Evolutionary conservation across 1,140 invertebrate species (phyloP).

Genomic region (Hycleus phaleratus): DNA sequence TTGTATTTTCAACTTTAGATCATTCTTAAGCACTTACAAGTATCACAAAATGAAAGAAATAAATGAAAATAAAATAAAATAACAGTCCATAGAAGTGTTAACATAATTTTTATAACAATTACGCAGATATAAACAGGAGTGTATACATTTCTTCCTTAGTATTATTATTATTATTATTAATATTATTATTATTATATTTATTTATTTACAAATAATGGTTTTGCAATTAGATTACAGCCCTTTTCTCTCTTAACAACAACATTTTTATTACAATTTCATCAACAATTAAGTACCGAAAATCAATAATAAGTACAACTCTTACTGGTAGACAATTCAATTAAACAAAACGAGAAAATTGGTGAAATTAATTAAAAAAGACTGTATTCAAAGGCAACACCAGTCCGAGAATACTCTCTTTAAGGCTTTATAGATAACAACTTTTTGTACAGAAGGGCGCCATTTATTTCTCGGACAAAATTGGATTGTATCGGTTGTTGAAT

Average conservation of each 20-base stretch:
- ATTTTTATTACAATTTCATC: conserved; percentile 4
- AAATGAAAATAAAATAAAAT: conserved; percentile 16
- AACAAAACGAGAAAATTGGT: neutral
- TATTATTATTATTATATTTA: conserved; percentile 10
- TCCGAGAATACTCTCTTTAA: conserved; percentile 8
- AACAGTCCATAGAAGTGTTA: conserved; percentile 23
- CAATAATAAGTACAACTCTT: neutral
- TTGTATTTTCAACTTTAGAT: conserved; percentile 4
- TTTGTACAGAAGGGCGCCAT: conserved; percentile 9
- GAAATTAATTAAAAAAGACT: conserved; percentile 9
- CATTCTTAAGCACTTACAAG: conserved; percentile 7
- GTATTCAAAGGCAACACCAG: conserved; percentile 10
- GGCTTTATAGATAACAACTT: conserved; percentile 10
- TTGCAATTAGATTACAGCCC: conserved; percentile 16
- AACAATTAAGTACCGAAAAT: conserved; percentile 7
- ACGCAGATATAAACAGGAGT: conserved; percentile 26
- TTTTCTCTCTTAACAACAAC: conserved; percentile 11
- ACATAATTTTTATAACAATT: conserved; percentile 23
- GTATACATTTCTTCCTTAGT: conserved; percentile 8
- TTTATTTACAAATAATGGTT: conserved; percentile 10
- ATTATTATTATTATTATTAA: conserved; percentile 3
- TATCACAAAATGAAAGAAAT: conserved; percentile 10
- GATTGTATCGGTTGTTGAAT: too few relatives aligned
- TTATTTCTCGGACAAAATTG: conserved; percentile 4
- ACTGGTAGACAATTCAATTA: too few relatives aligned